Conservation (phyloP, 2,113 vertebrate species). For the Clinocottus analis region DNA sequence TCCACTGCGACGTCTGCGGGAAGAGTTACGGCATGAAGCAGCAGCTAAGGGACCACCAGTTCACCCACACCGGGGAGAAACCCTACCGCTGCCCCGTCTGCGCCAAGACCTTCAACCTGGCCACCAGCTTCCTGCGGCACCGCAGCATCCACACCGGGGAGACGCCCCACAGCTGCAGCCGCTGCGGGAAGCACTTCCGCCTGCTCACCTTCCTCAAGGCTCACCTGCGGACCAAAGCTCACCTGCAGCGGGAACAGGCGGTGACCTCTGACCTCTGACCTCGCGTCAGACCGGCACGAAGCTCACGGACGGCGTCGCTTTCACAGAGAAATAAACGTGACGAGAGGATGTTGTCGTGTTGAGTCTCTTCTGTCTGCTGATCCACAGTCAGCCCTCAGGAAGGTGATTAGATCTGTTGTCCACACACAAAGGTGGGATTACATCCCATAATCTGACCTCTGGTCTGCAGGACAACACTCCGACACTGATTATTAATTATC, state of each 20-base stretch:
- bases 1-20: conserved; percentile 69
- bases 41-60: conserved; percentile 52
- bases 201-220: conserved; percentile 63
- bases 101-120: conserved; percentile 51
- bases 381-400: conserved; percentile 1
- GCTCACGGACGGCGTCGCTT: neutral
- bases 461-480: neutral
- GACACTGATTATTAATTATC: neutral
- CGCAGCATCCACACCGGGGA: conserved; percentile 65
- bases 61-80: conserved; percentile 56
- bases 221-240: conserved; percentile 67
- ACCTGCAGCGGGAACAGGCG: conserved; percentile 32
- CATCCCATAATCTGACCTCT: conserved; percentile 44
- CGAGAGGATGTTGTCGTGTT: neutral
- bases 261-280: conserved; percentile 3
- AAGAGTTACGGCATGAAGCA: conserved; percentile 65
- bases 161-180: conserved; percentile 44
- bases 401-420: conserved; percentile 30
- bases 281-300: too few species aligned
- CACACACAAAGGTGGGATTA: conserved; percentile 44
- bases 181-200: conserved; percentile 63
- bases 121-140: conserved; percentile 59
- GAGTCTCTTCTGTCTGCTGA: neutral
- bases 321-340: neutral
- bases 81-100: conserved; percentile 54